A percentile compares a stretch with the other conserved stretches of the same genome.
phyloP scores from a whole-genome alignment of 2,797 vertebrate genomes.

The Leucoraja ocellata region DNA sequence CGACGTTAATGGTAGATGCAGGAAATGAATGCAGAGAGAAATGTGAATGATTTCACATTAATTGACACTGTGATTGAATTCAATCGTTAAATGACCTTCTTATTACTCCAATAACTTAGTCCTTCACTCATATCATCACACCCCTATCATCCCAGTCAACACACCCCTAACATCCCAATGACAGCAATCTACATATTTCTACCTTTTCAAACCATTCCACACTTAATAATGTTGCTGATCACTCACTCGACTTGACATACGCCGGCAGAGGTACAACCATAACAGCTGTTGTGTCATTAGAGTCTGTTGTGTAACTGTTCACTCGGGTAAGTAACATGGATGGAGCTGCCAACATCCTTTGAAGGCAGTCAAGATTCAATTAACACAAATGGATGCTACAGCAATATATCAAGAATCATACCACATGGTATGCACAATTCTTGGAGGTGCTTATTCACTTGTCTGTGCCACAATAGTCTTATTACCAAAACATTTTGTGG shows the following conservation, averaged over 20 bases:
- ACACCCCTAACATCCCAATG: background rate
- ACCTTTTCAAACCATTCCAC: background rate
- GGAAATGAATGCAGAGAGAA: background rate
- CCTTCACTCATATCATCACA: background rate
- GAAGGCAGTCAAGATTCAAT: too few species aligned
- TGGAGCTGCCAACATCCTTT: too few species aligned
- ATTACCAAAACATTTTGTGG: background rate
- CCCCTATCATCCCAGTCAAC: background rate
- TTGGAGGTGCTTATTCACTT: too few species aligned
- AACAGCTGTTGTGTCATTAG: background rate
- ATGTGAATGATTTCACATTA: background rate
- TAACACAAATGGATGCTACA: too few species aligned
- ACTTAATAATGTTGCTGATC: background rate
- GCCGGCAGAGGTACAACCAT: background rate
- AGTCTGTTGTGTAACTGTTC: too few species aligned
- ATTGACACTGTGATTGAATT: background rate
- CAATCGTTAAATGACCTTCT: background rate
- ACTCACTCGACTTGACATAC: too few species aligned
- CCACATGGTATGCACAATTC: too few species aligned
- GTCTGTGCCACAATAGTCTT: background rate
- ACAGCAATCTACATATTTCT: background rate
- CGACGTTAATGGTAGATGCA: background rate
- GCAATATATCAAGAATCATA: too few species aligned
- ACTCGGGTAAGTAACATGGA: too few species aligned
- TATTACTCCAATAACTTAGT: background rate